Evolutionary conservation across 2,888 invertebrate genomes (phyloP).

Genomic region (Ectobius pallidus): DNA sequence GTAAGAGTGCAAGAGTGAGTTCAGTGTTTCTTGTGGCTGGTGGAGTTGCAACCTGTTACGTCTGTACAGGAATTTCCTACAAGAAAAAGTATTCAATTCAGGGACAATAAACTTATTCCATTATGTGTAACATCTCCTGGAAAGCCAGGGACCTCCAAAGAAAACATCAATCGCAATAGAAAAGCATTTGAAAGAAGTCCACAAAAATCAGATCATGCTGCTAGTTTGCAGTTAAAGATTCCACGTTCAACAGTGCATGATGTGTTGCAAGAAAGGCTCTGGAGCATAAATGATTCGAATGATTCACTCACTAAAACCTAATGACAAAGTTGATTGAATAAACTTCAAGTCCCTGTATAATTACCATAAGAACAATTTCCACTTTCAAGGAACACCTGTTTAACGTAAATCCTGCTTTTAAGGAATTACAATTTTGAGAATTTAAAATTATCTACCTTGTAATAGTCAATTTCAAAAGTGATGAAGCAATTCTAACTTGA

Average conservation of each 20-base stretch:
- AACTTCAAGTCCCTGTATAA: too few species aligned
- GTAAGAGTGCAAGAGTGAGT: too few species aligned
- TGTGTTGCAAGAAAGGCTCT: neutral
- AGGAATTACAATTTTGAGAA: too few species aligned
- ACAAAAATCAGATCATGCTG: neutral
- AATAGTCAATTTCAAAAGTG: too few species aligned
- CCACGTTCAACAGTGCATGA: slow-evolving; percentile 2
- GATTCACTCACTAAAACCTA: neutral
- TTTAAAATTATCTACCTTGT: too few species aligned
- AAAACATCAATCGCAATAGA: slow-evolving; percentile 8
- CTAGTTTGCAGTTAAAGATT: neutral
- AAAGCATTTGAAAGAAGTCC: neutral
- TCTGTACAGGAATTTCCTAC: neutral
- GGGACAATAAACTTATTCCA: neutral
- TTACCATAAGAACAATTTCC: neutral
- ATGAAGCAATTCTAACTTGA: too few species aligned
- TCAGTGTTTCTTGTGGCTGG: neutral
- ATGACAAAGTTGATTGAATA: too few species aligned
- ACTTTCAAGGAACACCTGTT: too few species aligned
- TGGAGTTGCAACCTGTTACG: too few species aligned
- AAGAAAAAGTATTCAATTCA: neutral
- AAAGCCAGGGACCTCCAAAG: too few species aligned
- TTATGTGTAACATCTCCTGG: neutral
- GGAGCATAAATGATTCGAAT: neutral
- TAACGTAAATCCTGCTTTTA: too few species aligned